Evolutionary conservation across 2,113 vertebrate genomes (phyloP).

Genomic region (Willisornis vidua): DNA sequence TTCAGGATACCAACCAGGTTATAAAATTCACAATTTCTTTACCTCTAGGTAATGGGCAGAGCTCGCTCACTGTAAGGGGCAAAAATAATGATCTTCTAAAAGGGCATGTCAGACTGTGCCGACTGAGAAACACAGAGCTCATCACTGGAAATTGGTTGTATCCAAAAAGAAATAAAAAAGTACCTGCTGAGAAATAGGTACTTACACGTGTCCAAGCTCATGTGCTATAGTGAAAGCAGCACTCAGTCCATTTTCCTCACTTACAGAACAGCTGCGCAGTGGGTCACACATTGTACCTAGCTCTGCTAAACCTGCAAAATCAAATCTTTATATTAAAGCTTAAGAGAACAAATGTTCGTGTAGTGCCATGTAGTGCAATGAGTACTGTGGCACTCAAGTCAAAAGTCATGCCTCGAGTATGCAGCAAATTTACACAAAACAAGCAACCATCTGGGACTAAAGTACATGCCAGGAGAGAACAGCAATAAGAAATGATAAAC

Average conservation of each 20-base stretch:
- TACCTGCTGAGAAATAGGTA: conserved; percentile 55
- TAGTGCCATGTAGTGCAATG: neutral
- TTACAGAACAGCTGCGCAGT: conserved; percentile 94
- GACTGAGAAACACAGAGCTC: neutral
- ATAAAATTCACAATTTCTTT: neutral
- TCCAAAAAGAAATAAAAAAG: neutral
- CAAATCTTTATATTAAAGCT: conserved; percentile 34
- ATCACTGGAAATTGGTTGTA: neutral
- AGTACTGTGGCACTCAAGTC: neutral
- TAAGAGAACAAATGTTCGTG: neutral
- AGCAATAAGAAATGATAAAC: neutral
- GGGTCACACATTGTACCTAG: conserved; percentile 95
- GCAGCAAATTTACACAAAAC: neutral
- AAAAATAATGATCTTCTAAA: neutral
- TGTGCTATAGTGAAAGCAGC: conserved; percentile 96
- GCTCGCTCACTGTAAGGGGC: neutral
- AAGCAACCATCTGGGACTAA: neutral
- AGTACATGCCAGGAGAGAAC: neutral
- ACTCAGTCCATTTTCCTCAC: conserved; percentile 96
- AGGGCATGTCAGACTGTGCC: rapidly evolving
- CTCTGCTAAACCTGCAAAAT: conserved; percentile 90
- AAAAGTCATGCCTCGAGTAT: neutral
- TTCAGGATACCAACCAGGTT: neutral
- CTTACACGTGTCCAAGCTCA: conserved; percentile 97
- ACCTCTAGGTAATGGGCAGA: neutral